Conservation (phyloP, 1,140 invertebrate genomes). For the Zophobas atratus region DNA sequence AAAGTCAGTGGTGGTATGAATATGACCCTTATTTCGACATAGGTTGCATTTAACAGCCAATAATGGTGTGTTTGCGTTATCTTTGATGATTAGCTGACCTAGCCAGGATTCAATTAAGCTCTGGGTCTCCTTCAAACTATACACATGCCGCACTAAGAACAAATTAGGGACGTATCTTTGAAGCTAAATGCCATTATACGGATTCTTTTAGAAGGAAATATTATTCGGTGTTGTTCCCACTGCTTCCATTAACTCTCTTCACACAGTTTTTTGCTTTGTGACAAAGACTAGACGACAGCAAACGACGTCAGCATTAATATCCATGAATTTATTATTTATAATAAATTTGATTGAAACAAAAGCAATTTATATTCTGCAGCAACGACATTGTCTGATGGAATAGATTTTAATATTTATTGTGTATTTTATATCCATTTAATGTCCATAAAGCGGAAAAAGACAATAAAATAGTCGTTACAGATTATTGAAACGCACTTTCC, state of each 20-base stretch:
- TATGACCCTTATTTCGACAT: not conserved
- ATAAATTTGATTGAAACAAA: conserved; percentile 16
- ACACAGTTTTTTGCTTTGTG: not conserved
- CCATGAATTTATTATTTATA: not conserved
- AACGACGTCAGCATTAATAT: conserved; percentile 17
- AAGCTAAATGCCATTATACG: conserved; percentile 24
- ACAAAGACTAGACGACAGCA: conserved; percentile 1
- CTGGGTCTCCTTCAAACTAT: conserved; percentile 24
- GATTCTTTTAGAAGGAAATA: conserved; percentile 44
- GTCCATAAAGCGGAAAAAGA: conserved; percentile 5
- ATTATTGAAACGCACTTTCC: not conserved
- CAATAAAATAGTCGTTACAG: conserved; percentile 32
- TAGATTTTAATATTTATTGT: conserved; percentile 46
- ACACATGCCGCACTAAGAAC: conserved; percentile 27
- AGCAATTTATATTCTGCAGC: conserved; percentile 44
- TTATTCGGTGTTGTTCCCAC: not conserved
- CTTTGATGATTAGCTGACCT: conserved; percentile 34
- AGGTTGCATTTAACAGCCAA: conserved; percentile 17
- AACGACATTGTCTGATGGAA: conserved; percentile 8
- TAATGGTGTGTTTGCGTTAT: conserved; percentile 14
- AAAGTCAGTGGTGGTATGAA: conserved; percentile 4
- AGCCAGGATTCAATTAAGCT: conserved; percentile 43
- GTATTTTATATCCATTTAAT: conserved; percentile 26
- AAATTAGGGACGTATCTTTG: conserved; percentile 40
- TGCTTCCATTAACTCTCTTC: not conserved